Conservation (phyloP, 2,113 vertebrate species). For the Nyctereutes procyonoides region DNA sequence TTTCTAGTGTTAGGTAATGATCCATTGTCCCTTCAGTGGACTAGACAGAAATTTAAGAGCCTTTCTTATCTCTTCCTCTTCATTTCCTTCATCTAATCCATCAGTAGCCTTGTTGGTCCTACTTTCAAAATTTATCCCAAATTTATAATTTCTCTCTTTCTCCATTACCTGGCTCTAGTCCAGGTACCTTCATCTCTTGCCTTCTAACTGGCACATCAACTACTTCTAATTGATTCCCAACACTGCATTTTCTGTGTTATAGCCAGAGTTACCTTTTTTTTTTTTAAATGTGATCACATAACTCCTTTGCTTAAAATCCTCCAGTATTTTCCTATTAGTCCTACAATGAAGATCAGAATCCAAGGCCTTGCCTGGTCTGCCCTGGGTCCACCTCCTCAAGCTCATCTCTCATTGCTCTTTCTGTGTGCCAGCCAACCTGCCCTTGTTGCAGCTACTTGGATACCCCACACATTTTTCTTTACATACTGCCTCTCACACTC, state of each 20-base stretch:
- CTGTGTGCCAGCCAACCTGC: background rate
- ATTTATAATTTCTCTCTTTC: constrained; percentile 36
- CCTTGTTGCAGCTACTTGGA: background rate
- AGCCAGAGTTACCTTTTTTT: constrained; percentile 2
- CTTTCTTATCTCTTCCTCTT: background rate
- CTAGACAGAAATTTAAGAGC: background rate
- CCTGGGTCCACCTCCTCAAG: background rate
- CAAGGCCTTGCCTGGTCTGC: background rate
- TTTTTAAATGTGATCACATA: background rate
- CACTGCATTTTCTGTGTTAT: background rate
- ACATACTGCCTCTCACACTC: background rate
- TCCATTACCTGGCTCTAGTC: background rate
- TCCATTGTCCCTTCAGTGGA: background rate
- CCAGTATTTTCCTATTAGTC: background rate
- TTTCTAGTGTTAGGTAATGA: background rate
- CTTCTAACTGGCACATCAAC: background rate
- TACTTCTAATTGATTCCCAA: background rate
- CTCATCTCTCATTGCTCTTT: background rate
- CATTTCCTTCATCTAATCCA: background rate
- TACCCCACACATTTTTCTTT: background rate
- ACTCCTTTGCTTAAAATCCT: constrained; percentile 22
- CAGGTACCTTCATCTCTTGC: background rate
- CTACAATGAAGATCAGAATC: background rate
- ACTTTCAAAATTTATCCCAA: background rate
- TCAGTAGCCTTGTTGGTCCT: background rate